phyloP scores from a whole-genome alignment of 2,888 invertebrate genomes.

The Lampropteryx suffumata region DNA sequence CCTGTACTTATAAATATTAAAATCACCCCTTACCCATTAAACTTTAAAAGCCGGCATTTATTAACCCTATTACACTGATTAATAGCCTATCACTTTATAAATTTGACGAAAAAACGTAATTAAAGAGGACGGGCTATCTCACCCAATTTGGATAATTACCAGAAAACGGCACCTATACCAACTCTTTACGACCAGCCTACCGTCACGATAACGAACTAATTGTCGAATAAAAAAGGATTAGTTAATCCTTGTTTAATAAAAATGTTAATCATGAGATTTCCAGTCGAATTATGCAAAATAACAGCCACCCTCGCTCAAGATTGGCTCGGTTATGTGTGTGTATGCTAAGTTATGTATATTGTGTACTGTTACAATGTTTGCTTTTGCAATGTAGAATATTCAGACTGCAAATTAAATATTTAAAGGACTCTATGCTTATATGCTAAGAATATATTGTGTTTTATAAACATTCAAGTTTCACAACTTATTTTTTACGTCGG shows the following conservation, averaged over 20 bases:
- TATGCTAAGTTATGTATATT: conserved; percentile 40
- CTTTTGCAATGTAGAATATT: conserved; percentile 10
- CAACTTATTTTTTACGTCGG: no score
- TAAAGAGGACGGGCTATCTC: conserved; percentile 62
- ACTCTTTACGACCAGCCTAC: conserved; percentile 77
- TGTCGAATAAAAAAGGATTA: conserved; percentile 82
- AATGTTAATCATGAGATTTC: conserved; percentile 75
- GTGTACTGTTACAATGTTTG: conserved; percentile 12
- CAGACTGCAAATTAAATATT: not conserved
- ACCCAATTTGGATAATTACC: conserved; percentile 72
- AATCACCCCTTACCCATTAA: conserved; percentile 8
- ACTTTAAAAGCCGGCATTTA: conserved; percentile 18
- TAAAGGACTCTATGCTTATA: no score
- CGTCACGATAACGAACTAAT: conserved; percentile 59
- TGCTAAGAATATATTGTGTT: no score
- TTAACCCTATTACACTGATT: conserved; percentile 35
- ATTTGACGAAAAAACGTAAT: conserved; percentile 54
- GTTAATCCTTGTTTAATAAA: conserved; percentile 81
- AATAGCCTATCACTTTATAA: conserved; percentile 55
- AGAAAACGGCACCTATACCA: conserved; percentile 71
- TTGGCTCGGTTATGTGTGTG: conserved; percentile 30
- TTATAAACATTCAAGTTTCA: no score
- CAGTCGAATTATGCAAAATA: conserved; percentile 75
- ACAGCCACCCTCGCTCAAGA: conserved; percentile 35
- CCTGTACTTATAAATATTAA: not conserved